phyloP scores from a whole-genome alignment of 2,888 invertebrate genomes.

The Chymomyza caudatula region DNA sequence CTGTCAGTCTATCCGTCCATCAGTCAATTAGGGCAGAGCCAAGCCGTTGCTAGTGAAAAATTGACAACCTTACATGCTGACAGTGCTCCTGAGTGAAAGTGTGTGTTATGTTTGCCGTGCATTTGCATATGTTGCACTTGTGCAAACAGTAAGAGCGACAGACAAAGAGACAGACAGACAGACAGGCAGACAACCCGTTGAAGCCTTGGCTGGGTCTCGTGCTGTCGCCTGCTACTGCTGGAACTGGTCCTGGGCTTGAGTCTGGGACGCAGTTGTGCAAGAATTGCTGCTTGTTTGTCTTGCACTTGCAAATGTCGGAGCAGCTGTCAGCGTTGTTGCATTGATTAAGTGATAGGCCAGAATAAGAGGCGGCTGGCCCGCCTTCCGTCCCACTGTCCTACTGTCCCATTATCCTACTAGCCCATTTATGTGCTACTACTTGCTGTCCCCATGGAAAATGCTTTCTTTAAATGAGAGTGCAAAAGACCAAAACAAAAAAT shows the following conservation, averaged over 20 bases:
- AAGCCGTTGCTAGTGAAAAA: neutral
- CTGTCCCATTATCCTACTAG: neutral
- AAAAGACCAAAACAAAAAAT: neutral
- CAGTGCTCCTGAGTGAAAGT: neutral
- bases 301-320: slow-evolving; percentile 41
- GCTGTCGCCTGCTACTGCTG: neutral
- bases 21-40: neutral
- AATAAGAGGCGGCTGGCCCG: neutral
- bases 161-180: neutral
- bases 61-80: neutral
- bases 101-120: slow-evolving; percentile 6
- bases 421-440: neutral
- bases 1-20: neutral
- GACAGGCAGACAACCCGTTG: no score
- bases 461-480: neutral
- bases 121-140: slow-evolving; percentile 40
- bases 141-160: slow-evolving; percentile 7
- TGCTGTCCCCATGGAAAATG: neutral
- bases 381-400: neutral
- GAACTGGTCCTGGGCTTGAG: neutral
- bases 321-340: slow-evolving; percentile 42
- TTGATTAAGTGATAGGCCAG: slow-evolving; percentile 33
- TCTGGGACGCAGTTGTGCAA: slow-evolving; percentile 19
- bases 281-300: slow-evolving; percentile 44
- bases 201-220: neutral